Percentiles rank a stretch among this genome's conserved stretches.
These are phyloP conservation scores for Trichosurus vulpecula DNA, from an alignment of 2,797 vertebrate species.

Conservation along the genomic window DNA sequence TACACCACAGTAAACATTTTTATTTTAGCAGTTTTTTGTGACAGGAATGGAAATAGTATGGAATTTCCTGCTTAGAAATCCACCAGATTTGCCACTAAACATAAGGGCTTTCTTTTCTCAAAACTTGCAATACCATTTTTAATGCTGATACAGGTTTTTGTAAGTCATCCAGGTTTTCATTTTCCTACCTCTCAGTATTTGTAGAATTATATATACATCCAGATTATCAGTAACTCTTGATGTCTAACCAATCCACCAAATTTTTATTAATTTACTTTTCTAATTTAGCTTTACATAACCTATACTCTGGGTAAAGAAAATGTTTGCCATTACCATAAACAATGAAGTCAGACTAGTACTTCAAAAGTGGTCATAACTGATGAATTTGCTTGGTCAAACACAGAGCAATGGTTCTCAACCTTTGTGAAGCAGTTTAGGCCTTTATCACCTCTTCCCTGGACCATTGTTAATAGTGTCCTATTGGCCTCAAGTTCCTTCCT, in stretches of 20 bases:
- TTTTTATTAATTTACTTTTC: background rate
- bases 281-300: too few relatives aligned
- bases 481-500: too few relatives aligned
- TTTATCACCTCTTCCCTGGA: too few relatives aligned
- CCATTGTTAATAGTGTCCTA: too few relatives aligned
- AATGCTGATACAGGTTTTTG: slow-evolving; percentile 21
- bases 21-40: too few relatives aligned
- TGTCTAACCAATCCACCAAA: slow-evolving; percentile 3
- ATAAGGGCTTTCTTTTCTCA: slow-evolving; percentile 6
- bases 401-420: too few relatives aligned
- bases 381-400: too few relatives aligned
- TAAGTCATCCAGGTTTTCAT: background rate
- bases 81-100: background rate
- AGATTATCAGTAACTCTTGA: background rate
- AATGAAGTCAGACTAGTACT: too few relatives aligned
- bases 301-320: too few relatives aligned
- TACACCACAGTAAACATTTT: background rate
- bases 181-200: slow-evolving; percentile 3
- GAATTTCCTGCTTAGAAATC: slow-evolving; percentile 14
- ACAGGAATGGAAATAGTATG: background rate
- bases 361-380: too few relatives aligned
- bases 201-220: background rate
- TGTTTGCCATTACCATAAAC: too few relatives aligned
- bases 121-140: slow-evolving; percentile 1
- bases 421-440: too few relatives aligned